Percentiles rank a stretch among this genome's conserved stretches.
Evolutionary conservation across 2,888 invertebrate genomes (phyloP).

Genomic region (Mamestra brassicae): DNA sequence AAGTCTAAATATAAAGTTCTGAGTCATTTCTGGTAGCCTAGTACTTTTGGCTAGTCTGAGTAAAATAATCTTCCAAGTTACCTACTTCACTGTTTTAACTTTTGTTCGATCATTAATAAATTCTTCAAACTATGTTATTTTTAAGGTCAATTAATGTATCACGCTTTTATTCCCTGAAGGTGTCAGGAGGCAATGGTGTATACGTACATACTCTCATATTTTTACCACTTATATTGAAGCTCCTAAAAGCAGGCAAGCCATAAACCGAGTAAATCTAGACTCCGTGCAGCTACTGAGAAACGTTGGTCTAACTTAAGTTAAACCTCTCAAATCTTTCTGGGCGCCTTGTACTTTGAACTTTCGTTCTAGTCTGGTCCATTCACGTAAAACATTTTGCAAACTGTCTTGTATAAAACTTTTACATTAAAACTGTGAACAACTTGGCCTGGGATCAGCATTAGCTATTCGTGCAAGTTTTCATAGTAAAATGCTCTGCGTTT

Average conservation of each 20-base stretch:
- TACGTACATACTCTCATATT: too few relatives aligned
- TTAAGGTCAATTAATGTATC: too few relatives aligned
- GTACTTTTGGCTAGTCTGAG: too few relatives aligned
- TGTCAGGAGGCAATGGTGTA: too few relatives aligned
- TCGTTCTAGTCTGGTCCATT: conserved; percentile 6
- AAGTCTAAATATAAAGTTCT: too few relatives aligned
- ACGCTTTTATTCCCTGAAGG: too few relatives aligned
- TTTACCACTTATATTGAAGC: neutral
- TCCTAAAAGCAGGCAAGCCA: neutral
- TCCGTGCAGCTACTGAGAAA: neutral
- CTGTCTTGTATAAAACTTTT: conserved; percentile 39
- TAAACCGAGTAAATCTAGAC: neutral
- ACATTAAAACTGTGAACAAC: conserved; percentile 43
- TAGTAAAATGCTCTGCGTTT: conserved; percentile 54
- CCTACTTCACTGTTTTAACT: too few relatives aligned
- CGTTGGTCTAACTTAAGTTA: neutral
- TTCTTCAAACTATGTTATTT: too few relatives aligned
- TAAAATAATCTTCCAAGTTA: too few relatives aligned
- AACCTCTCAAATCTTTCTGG: conserved; percentile 11
- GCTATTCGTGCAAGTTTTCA: conserved; percentile 41
- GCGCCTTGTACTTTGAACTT: conserved; percentile 23
- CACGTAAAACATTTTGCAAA: conserved; percentile 25
- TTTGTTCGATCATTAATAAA: too few relatives aligned
- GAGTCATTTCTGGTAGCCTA: too few relatives aligned
- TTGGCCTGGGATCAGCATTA: conserved; percentile 38